Evolutionary conservation across 2,888 invertebrate genomes (phyloP), one percentile per base, ranked within the genome.

Genomic region (Pristionchus mayeri): DNA sequence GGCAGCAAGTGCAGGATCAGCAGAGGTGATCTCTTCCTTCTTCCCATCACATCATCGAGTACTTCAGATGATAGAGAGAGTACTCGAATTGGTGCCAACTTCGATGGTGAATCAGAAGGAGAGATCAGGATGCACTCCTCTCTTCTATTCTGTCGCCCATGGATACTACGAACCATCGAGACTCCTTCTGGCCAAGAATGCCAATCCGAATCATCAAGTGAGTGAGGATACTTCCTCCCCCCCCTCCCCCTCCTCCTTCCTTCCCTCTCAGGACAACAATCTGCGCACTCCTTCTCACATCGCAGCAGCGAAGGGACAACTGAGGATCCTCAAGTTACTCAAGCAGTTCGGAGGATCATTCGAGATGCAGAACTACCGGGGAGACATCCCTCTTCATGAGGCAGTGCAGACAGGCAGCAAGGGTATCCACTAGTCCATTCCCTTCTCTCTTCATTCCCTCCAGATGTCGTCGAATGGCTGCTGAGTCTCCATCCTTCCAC

Each of bases 111-210:
- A 90, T 78, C 85, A 86, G 24, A 48, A 60, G 30, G 90, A 90
- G 37, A 83, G 86, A 54, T 85, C 87, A 11, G 90, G 90, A 0
- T 87, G 88, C 24, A 87, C 88, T 18, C 84, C 98, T 0, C 94
- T 99, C 40, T 98, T 98, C 94, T 99, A 98, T 93, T 97, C 98
- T 4, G 97, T 97, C 2, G 98, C 98, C 0, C 94, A 98, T 82
- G 98, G 98, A 0, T 98, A 98, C 93, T 96, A 97, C 0, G 97
- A 98, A 92, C 97, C 97, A 27, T 97, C 97, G 0, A 95, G 96
- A 4, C 94, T 97, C 3, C 94, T 99, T 63, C 94, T 99, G n/a
- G 95, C 96, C 86, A 95, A 96, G 88, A 97, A 96, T 0, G 96
- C 98, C 0, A 96, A 98, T 93, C 95, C 97, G 0, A 97, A 98